These are phyloP conservation scores for Spea multiplicata DNA, from an alignment of 2,113 vertebrate species.

Conservation along the genomic window DNA sequence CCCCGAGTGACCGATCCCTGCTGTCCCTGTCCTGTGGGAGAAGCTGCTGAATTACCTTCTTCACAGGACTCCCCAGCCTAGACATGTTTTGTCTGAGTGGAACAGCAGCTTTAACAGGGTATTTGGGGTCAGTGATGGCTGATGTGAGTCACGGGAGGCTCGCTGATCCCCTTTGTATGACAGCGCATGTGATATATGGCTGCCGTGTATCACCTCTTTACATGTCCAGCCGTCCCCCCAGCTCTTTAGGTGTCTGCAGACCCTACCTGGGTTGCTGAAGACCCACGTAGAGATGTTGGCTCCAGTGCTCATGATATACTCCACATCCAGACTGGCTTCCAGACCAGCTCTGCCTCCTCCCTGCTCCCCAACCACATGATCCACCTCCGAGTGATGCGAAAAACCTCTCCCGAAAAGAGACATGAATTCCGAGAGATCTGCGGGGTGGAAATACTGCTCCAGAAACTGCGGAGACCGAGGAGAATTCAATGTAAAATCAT, in stretches of 20 bases:
- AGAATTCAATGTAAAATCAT: not conserved
- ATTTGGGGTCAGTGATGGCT: too few relatives aligned
- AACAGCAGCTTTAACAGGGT: too few relatives aligned
- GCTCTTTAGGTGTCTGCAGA: too few relatives aligned
- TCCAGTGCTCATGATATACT: constrained; percentile 96
- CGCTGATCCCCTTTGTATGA: too few relatives aligned
- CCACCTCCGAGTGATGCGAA: constrained; percentile 73
- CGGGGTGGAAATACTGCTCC: constrained; percentile 89
- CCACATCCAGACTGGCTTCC: constrained; percentile 92
- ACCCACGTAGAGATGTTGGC: constrained; percentile 95
- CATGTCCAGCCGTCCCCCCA: not conserved
- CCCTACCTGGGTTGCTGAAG: constrained; percentile 86
- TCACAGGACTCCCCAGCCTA: too few relatives aligned
- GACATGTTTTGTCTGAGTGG: too few relatives aligned
- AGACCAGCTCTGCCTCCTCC: constrained; percentile 78
- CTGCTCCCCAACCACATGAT: constrained; percentile 83
- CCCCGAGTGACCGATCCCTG: too few relatives aligned
- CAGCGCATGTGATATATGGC: too few relatives aligned
- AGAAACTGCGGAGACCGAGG: constrained; percentile 76
- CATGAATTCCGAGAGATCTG: constrained; percentile 91
- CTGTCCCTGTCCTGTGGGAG: too few relatives aligned
- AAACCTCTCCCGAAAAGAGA: constrained; percentile 79
- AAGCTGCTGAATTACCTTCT: too few relatives aligned
- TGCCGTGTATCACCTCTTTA: too few relatives aligned
- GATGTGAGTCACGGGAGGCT: too few relatives aligned